Conservation (phyloP, 2,888 invertebrate species). For the Chymomyza amoena region DNA sequence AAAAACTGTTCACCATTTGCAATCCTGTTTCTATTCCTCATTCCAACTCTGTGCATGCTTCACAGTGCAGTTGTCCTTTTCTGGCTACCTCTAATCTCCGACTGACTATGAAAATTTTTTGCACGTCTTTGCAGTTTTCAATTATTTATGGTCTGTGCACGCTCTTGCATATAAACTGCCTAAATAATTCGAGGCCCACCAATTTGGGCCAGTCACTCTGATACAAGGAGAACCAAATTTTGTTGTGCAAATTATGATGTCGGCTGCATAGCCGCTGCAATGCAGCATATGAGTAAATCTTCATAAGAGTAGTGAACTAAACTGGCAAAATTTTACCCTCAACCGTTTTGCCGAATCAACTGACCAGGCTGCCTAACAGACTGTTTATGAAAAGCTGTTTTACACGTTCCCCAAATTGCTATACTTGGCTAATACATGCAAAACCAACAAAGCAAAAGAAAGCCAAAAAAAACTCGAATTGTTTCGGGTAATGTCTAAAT, state of each 20-base stretch:
- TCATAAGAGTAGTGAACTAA: not conserved
- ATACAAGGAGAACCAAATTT: conserved; percentile 24
- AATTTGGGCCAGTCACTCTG: conserved; percentile 7
- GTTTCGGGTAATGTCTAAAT: no score
- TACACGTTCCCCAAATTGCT: not conserved
- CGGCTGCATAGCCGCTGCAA: not conserved
- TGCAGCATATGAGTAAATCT: not conserved
- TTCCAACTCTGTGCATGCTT: not conserved
- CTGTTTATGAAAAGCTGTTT: not conserved
- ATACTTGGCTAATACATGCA: not conserved
- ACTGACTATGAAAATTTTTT: conserved; percentile 44
- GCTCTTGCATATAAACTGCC: conserved; percentile 66
- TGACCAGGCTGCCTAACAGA: not conserved
- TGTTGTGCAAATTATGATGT: conserved; percentile 49
- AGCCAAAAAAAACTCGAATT: no score
- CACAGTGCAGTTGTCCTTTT: conserved; percentile 25
- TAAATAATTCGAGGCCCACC: conserved; percentile 52
- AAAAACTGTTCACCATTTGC: conserved; percentile 7
- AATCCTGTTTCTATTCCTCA: not conserved
- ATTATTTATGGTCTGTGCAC: conserved; percentile 73
- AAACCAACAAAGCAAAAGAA: no score
- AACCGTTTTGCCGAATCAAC: not conserved
- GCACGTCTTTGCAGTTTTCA: conserved; percentile 71
- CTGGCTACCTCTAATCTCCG: not conserved
- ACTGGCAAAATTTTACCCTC: not conserved